Conservation (phyloP, 2,888 invertebrate species). For the Scrobipalpa atriplicella region DNA sequence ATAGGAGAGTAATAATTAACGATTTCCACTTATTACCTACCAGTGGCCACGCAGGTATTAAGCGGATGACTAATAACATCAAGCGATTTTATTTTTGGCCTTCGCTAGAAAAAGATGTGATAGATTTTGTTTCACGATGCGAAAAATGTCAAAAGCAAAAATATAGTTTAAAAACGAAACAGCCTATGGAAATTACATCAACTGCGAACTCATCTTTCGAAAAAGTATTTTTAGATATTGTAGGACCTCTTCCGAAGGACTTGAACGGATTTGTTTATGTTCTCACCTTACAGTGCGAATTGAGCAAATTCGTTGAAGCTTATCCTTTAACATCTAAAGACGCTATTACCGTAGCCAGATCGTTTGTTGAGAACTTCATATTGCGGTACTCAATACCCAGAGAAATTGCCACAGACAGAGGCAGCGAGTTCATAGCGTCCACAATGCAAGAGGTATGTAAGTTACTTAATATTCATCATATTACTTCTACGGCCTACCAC, state of each 20-base stretch:
- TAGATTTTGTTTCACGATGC: constrained; percentile 31
- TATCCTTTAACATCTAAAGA: too few species aligned
- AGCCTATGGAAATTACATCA: constrained; percentile 29
- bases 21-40: constrained; percentile 37
- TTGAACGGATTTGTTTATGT: constrained; percentile 17
- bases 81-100: constrained; percentile 37
- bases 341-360: too few species aligned
- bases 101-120: constrained; percentile 33
- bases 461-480: constrained; percentile 33
- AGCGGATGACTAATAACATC: constrained; percentile 38
- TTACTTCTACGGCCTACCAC: constrained; percentile 36
- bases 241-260: constrained; percentile 25
- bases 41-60: constrained; percentile 29
- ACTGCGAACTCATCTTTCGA: constrained; percentile 32
- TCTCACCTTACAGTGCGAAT: too few species aligned
- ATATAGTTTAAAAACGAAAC: constrained; percentile 23
- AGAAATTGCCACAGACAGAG: constrained; percentile 34
- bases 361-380: too few species aligned
- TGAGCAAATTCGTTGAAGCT: too few species aligned
- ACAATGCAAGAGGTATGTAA: constrained; percentile 36
- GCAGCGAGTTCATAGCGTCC: constrained; percentile 32
- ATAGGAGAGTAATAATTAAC: constrained; percentile 33
- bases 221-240: constrained; percentile 31
- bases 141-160: constrained; percentile 34
- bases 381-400: constrained; percentile 19